Evolutionary conservation across 2,888 invertebrate genomes (phyloP).

Genomic region (Platerodrilus igneus): DNA sequence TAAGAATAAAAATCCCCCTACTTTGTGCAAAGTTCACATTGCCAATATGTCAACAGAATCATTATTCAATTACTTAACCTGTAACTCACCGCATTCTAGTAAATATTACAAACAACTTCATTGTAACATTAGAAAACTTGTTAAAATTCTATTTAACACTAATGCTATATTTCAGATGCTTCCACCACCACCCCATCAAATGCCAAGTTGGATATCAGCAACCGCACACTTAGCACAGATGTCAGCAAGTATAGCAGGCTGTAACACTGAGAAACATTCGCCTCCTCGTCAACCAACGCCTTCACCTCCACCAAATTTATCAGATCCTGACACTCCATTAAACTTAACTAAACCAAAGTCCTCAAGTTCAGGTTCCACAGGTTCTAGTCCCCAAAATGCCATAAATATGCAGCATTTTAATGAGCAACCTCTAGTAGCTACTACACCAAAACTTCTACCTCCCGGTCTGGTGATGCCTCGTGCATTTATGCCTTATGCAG

Average conservation of each 20-base stretch:
- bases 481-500: conserved; percentile 58
- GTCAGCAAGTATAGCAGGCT: conserved; percentile 47
- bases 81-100: too few species aligned
- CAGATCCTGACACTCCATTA: conserved; percentile 76
- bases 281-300: conserved; percentile 41
- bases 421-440: conserved; percentile 55
- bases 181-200: conserved; percentile 51
- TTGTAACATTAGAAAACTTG: too few species aligned
- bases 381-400: conserved; percentile 50
- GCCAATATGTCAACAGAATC: too few species aligned
- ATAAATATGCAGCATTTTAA: conserved; percentile 45
- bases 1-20: too few species aligned
- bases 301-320: conserved; percentile 40
- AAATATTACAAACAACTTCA: background rate
- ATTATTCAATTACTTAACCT: too few species aligned
- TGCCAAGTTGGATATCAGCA: conserved; percentile 59
- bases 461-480: conserved; percentile 57
- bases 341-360: conserved; percentile 84
- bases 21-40: too few species aligned
- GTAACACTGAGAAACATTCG: conserved; percentile 37
- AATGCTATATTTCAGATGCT: conserved; percentile 48
- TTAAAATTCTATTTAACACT: conserved; percentile 7
- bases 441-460: conserved; percentile 56
- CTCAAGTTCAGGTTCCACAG: conserved; percentile 52
- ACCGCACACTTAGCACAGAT: conserved; percentile 71